Conservation (phyloP, 2,888 invertebrate genomes). For the Caenorhabditis sinica region DNA sequence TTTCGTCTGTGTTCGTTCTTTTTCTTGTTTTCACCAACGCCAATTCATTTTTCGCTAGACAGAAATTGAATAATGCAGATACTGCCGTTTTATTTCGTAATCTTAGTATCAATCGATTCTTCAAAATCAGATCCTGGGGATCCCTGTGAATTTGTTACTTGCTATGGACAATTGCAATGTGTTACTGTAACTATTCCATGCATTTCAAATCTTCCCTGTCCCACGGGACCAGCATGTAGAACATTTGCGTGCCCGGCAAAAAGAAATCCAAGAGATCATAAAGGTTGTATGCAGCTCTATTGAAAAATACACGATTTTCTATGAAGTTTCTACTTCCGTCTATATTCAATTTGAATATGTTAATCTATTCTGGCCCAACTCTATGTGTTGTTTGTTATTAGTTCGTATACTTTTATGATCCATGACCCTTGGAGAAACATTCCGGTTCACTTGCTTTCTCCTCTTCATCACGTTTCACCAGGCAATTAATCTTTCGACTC, state of each 20-base stretch:
- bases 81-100: too few relatives aligned
- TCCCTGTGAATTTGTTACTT: constrained; percentile 12
- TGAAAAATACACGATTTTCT: not conserved
- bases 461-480: constrained; percentile 1
- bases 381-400: not conserved
- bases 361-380: not conserved
- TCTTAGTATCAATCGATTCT: not conserved
- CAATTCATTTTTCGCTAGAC: too few relatives aligned
- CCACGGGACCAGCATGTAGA: constrained; percentile 26
- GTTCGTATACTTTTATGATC: not conserved
- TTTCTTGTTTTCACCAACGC: not conserved
- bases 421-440: constrained; percentile 16
- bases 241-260: constrained; percentile 20
- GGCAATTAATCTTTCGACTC: constrained; percentile 53
- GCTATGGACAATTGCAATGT: constrained; percentile 29
- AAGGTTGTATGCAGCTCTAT: constrained; percentile 14
- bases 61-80: too few relatives aligned
- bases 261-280: constrained; percentile 7
- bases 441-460: constrained; percentile 18
- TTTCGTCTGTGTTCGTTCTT: not conserved
- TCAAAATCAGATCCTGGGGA: not conserved
- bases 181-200: constrained; percentile 22
- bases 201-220: constrained; percentile 19
- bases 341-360: not conserved
- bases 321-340: not conserved